Percentiles rank a stretch among this genome's conserved stretches.
These are phyloP conservation scores for Alviniconcha marisindica DNA, from an alignment of 1,140 invertebrate genomes.

Conservation along the genomic window DNA sequence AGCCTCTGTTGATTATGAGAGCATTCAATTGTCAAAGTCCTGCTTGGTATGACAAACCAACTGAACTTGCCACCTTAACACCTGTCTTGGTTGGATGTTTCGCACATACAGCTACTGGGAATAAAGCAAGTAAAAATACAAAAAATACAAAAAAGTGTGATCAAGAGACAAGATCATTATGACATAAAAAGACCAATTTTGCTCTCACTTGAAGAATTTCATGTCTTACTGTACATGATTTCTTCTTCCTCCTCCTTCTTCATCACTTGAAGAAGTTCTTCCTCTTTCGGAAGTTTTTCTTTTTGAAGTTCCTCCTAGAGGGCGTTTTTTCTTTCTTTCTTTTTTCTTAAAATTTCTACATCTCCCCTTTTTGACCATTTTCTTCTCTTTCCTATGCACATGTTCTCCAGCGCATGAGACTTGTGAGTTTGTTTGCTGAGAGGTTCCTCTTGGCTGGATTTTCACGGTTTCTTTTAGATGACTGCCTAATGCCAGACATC, in stretches of 20 bases:
- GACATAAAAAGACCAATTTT: not conserved
- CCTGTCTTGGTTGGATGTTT: no score
- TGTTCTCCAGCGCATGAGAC: not conserved
- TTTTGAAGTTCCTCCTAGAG: not conserved
- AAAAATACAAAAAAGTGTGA: no score
- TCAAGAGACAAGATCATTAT: no score
- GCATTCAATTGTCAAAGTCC: no score
- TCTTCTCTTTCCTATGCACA: conserved; percentile 6
- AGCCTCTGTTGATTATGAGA: no score
- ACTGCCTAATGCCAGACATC: no score
- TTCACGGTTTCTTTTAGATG: not conserved
- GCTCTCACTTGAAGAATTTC: not conserved
- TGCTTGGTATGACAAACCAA: no score
- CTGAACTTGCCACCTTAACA: no score
- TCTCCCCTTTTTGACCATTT: not conserved
- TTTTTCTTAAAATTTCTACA: not conserved
- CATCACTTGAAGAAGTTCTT: not conserved
- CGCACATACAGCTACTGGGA: no score
- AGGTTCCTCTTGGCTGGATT: not conserved
- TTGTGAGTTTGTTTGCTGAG: not conserved
- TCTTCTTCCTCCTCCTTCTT: not conserved
- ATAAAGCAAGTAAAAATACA: no score
- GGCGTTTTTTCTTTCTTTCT: not conserved
- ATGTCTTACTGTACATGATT: not conserved
- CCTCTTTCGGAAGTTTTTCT: not conserved